A percentile compares a stretch with the other conserved stretches of the same genome.
phyloP scores from a whole-genome alignment of 1,140 invertebrate species.

The Tetragnatha versicolor region DNA sequence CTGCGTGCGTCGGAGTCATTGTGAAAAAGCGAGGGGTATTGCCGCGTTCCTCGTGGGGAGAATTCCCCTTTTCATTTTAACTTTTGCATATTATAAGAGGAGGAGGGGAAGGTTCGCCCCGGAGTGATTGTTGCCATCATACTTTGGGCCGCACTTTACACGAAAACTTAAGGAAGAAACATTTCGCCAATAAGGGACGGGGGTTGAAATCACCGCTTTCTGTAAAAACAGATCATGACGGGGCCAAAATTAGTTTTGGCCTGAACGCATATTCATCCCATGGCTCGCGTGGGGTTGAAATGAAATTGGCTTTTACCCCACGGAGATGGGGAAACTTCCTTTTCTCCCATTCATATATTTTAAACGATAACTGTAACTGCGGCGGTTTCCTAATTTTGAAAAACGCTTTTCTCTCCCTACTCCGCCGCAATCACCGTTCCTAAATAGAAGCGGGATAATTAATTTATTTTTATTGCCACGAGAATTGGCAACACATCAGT shows the following conservation, averaged over 20 bases:
- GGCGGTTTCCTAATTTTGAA: constrained; percentile 40
- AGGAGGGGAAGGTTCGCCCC: not conserved
- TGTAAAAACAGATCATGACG: constrained; percentile 51
- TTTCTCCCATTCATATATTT: constrained; percentile 13
- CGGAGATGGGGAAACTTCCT: constrained; percentile 2
- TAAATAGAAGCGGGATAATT: not conserved
- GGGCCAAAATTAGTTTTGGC: constrained; percentile 41
- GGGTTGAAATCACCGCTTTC: constrained; percentile 42
- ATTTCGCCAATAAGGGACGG: constrained; percentile 45
- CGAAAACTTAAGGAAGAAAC: constrained; percentile 30
- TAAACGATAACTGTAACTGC: constrained; percentile 49
- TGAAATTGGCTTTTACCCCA: constrained; percentile 54
- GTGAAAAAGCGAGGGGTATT: constrained; percentile 18
- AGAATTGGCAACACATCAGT: constrained; percentile 3
- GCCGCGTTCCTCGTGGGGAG: constrained; percentile 9
- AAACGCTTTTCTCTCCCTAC: constrained; percentile 12
- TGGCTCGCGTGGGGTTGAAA: constrained; percentile 41
- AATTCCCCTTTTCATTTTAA: constrained; percentile 18
- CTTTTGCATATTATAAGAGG: constrained; percentile 44
- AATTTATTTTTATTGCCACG: constrained; percentile 11
- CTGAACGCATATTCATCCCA: constrained; percentile 6
- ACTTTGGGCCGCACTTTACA: constrained; percentile 55
- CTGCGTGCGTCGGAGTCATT: constrained; percentile 17
- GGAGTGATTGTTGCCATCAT: constrained; percentile 51
- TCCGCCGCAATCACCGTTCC: too few species aligned